Conservation (phyloP, 2,113 vertebrate species). For the Crotophaga sulcirostris region DNA sequence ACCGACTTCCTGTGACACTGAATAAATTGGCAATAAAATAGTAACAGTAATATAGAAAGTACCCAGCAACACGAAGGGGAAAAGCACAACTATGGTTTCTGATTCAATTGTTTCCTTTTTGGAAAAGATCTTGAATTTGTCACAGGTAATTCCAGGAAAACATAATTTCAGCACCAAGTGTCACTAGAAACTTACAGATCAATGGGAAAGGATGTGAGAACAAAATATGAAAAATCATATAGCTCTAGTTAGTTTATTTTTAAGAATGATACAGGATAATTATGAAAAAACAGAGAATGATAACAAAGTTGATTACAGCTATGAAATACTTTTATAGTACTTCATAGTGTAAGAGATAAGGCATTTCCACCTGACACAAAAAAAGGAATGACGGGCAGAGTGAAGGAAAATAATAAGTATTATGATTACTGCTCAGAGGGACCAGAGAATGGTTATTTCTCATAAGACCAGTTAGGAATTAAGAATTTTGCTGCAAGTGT, state of each 20-base stretch:
- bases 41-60: neutral
- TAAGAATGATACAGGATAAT: neutral
- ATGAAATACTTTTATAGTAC: neutral
- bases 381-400: fast-evolving
- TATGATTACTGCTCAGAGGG: neutral
- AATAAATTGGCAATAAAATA: neutral
- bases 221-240: neutral
- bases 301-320: neutral
- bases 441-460: neutral
- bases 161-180: neutral
- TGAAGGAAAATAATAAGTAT: neutral
- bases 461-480: neutral
- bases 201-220: neutral
- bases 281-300: neutral
- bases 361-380: neutral
- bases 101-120: neutral
- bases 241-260: neutral
- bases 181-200: neutral
- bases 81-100: neutral
- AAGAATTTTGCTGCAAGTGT: neutral
- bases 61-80: neutral
- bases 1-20: neutral
- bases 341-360: neutral
- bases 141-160: neutral
- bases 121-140: neutral